Conservation (phyloP, 2,888 invertebrate genomes). For the Drosophila stalkeri region DNA sequence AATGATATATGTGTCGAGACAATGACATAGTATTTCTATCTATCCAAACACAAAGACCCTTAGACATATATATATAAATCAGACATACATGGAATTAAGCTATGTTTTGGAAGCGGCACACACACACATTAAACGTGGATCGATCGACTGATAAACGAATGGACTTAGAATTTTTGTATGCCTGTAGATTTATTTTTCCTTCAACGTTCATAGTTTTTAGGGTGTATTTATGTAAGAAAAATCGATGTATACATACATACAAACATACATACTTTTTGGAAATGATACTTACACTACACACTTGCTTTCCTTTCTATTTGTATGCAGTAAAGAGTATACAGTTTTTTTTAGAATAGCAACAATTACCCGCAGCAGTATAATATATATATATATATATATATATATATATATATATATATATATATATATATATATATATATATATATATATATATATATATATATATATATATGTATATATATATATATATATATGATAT, state of each 20-base stretch:
- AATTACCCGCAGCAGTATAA: constrained; percentile 1
- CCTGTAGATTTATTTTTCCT: constrained; percentile 77
- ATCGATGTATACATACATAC: constrained; percentile 34
- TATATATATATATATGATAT: background rate
- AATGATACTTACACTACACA: constrained; percentile 38
- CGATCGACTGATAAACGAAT: constrained; percentile 79
- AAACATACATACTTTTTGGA: constrained; percentile 31
- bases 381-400: constrained; percentile 5
- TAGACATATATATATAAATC: constrained; percentile 13
- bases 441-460: constrained; percentile 6
- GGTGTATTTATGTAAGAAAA: constrained; percentile 67
- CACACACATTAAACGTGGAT: constrained; percentile 37
- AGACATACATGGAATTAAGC: constrained; percentile 39
- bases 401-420: constrained; percentile 12
- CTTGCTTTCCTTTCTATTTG: constrained; percentile 21
- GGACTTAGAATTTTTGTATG: constrained; percentile 82
- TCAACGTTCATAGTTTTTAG: constrained; percentile 75
- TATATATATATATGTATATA: constrained; percentile 13
- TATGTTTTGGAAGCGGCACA: constrained; percentile 63
- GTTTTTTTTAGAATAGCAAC: constrained; percentile 13
- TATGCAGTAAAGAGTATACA: constrained; percentile 12
- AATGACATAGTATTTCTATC: constrained; percentile 52
- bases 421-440: background rate
- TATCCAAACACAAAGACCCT: constrained; percentile 27
- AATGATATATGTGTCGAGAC: constrained; percentile 23